Base-by-base conservation (phyloP, 2,797 vertebrate species). In the Enoplosus armatus region DNA sequence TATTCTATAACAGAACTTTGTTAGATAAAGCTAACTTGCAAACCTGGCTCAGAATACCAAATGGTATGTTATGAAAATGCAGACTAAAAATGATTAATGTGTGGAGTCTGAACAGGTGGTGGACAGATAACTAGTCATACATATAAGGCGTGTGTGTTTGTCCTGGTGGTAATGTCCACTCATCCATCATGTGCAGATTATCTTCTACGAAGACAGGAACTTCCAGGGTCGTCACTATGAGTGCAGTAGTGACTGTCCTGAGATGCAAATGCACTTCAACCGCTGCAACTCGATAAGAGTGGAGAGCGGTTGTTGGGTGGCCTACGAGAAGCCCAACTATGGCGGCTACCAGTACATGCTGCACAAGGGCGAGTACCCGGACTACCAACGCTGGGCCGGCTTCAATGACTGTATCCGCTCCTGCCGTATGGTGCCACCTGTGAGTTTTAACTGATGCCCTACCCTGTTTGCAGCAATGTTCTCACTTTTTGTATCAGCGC, bases 331-430 rank as follows among this genome's bases (percentile, higher is more conserved):
- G 88, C 82, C 95, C 59, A 95, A 95, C 78, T 96, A 93, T 15
- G 67, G 63, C 0, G 95, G 95, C 56, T 96, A 96, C 90, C 95
- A 96, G 90, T 96, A 96, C 89, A 93, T 95, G 92, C 92, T 96
- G 85, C 75, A 88, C 80, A 95, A 95, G 89, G 96, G 95, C 47
- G 95, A 96, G 55, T 96, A 96, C 84, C 92, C 94, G 1, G 94
- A 95, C 85, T 95, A 94, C 82, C 95, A 95, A 27, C 92, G 91
- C 86, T 96, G 95, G 96, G 92, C 94, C 1, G 95, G 95, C 80
- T 96, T 95, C 92, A 96, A 95, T 35, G 94, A 96, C 91, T 94
- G 94, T 71, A 95, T 96, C 87, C 95, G 95, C 68, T 96, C 95
- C 85, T 96, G 95, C 84, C 94, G 94, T 41, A 93, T 96, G 92